Percentiles rank a stretch among this genome's conserved stretches.
These are phyloP conservation scores for Protobothrops flavoviridis DNA, from an alignment of 2,113 vertebrate genomes.

Conservation along the genomic window DNA sequence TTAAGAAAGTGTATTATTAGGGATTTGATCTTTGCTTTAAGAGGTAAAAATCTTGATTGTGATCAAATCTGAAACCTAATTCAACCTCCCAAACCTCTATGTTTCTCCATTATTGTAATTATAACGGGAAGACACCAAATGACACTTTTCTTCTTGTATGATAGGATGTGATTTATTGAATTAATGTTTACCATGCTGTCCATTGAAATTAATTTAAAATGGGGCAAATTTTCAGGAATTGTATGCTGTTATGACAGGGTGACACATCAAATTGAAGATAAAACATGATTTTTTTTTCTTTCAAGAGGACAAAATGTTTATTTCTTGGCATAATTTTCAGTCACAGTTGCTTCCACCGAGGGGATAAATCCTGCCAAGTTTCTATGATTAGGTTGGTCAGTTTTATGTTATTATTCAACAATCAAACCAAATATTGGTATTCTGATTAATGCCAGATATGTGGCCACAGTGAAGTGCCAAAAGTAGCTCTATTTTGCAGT, in stretches of 20 bases:
- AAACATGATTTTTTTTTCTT: not conserved
- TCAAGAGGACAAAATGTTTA: not conserved
- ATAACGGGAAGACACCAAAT: not conserved
- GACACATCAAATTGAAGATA: not conserved
- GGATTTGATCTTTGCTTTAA: not conserved
- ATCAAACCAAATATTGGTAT: not conserved
- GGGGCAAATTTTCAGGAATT: not conserved
- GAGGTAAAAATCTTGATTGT: not conserved
- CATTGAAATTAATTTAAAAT: not conserved
- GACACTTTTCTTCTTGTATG: not conserved
- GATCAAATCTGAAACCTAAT: not conserved
- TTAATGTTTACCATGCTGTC: not conserved
- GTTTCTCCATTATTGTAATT: not conserved
- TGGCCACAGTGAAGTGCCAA: not conserved
- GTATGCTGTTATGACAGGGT: not conserved
- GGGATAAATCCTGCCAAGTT: not conserved
- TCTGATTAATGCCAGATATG: not conserved
- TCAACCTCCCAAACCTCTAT: not conserved
- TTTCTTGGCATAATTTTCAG: not conserved
- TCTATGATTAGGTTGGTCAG: not conserved
- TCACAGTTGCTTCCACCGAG: not conserved
- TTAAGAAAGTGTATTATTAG: not conserved
- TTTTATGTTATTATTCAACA: not conserved
- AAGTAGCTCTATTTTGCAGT: not conserved
- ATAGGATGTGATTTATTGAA: not conserved